Evolutionary conservation across 2,888 invertebrate genomes (phyloP).

Genomic region (Osmoderma eremita): DNA sequence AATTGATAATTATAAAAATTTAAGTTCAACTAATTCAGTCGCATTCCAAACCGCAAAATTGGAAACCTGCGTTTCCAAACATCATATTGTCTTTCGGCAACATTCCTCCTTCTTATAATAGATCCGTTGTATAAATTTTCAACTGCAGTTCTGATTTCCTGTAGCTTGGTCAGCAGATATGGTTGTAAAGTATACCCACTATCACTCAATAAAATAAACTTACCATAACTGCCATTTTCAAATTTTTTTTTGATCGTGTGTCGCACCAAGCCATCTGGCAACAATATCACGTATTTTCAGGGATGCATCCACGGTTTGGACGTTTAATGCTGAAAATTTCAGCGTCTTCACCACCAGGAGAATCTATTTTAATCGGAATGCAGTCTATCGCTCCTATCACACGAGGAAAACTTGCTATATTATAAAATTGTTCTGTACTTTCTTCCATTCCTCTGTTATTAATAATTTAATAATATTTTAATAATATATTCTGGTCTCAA

Average conservation of each 20-base stretch:
- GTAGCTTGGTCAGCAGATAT: too few relatives aligned
- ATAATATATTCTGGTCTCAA: constrained; percentile 34
- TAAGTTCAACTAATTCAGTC: neutral
- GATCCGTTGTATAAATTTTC: too few relatives aligned
- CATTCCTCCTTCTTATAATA: neutral
- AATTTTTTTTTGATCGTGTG: constrained; percentile 47
- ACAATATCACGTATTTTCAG: constrained; percentile 43
- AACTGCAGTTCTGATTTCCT: too few relatives aligned
- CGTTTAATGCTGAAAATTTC: constrained; percentile 51
- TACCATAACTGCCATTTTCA: neutral
- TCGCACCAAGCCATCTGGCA: constrained; percentile 51
- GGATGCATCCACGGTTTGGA: constrained; percentile 50
- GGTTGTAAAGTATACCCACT: too few relatives aligned
- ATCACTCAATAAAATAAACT: too few relatives aligned
- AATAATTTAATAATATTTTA: constrained; percentile 40
- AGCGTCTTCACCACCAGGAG: constrained; percentile 43
- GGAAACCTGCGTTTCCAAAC: neutral
- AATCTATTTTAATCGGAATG: constrained; percentile 43
- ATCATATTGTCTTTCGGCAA: neutral
- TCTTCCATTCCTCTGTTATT: constrained; percentile 19
- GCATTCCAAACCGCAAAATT: neutral
- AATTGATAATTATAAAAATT: too few relatives aligned
- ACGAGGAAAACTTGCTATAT: too few relatives aligned
- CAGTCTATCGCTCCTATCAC: constrained; percentile 41
- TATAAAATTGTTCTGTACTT: constrained; percentile 21